A percentile compares a stretch with the other conserved stretches of the same genome.
phyloP scores from a whole-genome alignment of 2,797 vertebrate species.

The Hafferia zeledoni region DNA sequence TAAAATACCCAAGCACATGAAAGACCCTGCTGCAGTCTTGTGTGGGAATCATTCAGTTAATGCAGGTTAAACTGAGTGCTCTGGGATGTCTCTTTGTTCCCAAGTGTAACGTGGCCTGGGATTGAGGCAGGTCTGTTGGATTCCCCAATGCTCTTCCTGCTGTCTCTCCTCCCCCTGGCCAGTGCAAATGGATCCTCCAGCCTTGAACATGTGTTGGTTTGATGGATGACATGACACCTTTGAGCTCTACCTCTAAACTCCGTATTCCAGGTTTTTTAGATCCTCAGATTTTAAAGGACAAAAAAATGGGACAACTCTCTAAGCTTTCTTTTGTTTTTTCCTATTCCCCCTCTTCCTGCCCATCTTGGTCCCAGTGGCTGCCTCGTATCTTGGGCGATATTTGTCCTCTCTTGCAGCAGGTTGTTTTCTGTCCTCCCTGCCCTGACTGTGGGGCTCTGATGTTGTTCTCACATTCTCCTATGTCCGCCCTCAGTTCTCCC shows the following conservation, averaged over 20 bases:
- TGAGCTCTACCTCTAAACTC: background rate
- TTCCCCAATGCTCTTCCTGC: background rate
- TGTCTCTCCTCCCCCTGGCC: background rate
- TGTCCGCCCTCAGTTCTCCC: background rate
- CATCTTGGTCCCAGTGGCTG: background rate
- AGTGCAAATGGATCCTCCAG: background rate
- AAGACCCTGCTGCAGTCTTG: background rate
- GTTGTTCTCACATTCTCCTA: rapidly evolving
- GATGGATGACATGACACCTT: background rate
- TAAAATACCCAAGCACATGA: rapidly evolving
- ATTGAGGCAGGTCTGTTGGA: background rate
- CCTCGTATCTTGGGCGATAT: background rate
- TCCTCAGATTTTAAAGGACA: background rate
- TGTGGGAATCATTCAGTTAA: background rate
- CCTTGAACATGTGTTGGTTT: background rate
- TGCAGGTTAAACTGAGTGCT: background rate
- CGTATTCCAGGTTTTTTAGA: background rate
- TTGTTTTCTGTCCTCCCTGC: background rate
- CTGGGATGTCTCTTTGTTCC: background rate
- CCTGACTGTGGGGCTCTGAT: background rate
- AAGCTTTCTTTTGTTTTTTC: background rate
- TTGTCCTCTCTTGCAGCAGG: background rate
- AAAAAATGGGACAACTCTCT: background rate
- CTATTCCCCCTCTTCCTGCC: background rate
- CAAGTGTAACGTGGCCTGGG: background rate